phyloP scores from a whole-genome alignment of 2,113 vertebrate genomes.

The Piliocolobus tephrosceles region DNA sequence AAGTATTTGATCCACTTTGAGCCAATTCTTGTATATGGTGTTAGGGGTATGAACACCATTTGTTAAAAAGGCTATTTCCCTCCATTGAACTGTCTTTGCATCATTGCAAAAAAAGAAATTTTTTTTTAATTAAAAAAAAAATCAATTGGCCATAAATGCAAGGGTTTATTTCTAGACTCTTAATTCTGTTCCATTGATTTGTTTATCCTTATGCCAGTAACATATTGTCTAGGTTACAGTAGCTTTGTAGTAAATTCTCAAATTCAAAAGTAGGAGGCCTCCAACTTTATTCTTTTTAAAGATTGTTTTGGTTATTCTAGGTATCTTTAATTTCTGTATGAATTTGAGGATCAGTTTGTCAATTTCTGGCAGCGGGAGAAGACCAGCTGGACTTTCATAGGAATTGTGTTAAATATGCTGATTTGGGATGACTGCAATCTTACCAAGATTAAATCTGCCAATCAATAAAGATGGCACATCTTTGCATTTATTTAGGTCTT shows the following conservation, averaged over 20 bases:
- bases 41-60: background rate
- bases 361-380: background rate
- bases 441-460: background rate
- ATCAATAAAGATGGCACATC: background rate
- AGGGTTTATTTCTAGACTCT: background rate
- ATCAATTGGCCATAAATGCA: background rate
- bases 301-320: background rate
- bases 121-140: background rate
- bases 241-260: background rate
- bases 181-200: background rate
- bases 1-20: background rate
- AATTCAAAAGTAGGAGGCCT: background rate
- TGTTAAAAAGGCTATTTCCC: background rate
- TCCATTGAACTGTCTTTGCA: background rate
- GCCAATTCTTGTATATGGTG: background rate
- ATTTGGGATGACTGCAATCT: background rate
- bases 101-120: background rate
- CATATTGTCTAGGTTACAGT: background rate
- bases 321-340: background rate
- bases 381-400: background rate
- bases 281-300: background rate
- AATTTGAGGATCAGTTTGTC: background rate
- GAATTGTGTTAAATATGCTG: background rate
- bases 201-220: background rate
- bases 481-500: background rate